Evolutionary conservation across 2,113 vertebrate species (phyloP).

Genomic region (Seriola rivoliana): DNA sequence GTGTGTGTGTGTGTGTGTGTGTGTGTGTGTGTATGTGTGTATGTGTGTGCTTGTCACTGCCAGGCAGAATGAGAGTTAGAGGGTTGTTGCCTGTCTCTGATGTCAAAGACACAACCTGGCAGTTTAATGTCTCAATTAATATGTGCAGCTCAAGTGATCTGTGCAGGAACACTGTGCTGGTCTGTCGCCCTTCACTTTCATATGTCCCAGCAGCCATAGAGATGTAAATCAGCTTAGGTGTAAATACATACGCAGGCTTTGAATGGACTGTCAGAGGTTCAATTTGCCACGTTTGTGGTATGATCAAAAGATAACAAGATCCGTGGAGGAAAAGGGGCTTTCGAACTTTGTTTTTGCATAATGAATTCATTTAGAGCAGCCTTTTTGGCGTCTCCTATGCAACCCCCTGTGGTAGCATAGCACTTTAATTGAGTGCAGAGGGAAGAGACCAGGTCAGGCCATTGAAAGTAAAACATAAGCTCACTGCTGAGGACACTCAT

Average conservation of each 20-base stretch:
- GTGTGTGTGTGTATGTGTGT: conserved; percentile 13
- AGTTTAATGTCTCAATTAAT: conserved; percentile 63
- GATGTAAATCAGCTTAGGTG: conserved; percentile 48
- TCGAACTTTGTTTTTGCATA: conserved; percentile 42
- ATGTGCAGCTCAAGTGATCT: conserved; percentile 38
- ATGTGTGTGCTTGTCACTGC: conserved; percentile 13
- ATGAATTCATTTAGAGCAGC: conserved; percentile 33
- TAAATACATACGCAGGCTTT: conserved; percentile 31
- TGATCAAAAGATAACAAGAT: conserved; percentile 61
- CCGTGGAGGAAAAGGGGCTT: conserved; percentile 19
- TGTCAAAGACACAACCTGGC: conserved; percentile 33
- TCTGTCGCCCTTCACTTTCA: conserved; percentile 14
- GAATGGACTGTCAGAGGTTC: conserved; percentile 35
- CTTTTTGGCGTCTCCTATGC: conserved; percentile 19
- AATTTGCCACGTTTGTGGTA: conserved; percentile 36
- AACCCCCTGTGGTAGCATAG: not conserved
- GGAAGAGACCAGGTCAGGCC: not conserved
- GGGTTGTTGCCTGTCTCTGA: conserved; percentile 24
- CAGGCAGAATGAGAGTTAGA: conserved; percentile 27
- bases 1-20: not conserved
- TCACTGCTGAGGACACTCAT: not conserved
- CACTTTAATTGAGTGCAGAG: conserved; percentile 34
- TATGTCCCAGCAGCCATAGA: conserved; percentile 32
- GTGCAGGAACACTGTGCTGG: conserved; percentile 11
- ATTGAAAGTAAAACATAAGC: conserved; percentile 28